Percentiles rank a stretch among this genome's conserved stretches.
These are phyloP conservation scores for Leptestheria dahalacensis DNA, from an alignment of 1,140 invertebrate genomes.

Conservation along the genomic window DNA sequence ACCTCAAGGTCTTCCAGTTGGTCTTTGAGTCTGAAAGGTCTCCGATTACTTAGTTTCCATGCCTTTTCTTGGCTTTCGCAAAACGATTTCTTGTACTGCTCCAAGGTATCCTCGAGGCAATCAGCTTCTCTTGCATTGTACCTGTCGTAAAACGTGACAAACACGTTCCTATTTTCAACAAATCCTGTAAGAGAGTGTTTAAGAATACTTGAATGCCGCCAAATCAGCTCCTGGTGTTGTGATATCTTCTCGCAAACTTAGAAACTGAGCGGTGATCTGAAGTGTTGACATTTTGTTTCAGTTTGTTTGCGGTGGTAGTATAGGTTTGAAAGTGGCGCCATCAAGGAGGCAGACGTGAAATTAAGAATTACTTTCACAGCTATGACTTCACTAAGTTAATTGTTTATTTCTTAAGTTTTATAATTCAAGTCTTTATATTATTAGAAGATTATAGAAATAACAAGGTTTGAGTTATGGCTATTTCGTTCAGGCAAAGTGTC, in stretches of 20 bases:
- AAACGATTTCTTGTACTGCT: not conserved
- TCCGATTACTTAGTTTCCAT: not conserved
- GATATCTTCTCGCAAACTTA: constrained; percentile 1
- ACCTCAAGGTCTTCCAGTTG: constrained; percentile 4
- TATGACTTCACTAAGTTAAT: no score
- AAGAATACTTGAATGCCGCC: constrained; percentile 4
- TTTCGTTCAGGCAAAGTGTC: no score
- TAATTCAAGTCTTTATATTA: no score
- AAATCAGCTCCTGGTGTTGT: constrained; percentile 1
- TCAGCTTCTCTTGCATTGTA: constrained; percentile 1
- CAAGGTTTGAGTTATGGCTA: no score
- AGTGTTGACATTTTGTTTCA: not conserved
- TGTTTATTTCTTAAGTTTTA: no score
- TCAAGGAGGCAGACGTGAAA: no score
- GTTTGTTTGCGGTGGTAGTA: no score
- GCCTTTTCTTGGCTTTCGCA: constrained; percentile 2
- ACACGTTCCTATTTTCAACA: no score
- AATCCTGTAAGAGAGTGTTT: not conserved
- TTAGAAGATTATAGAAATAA: no score
- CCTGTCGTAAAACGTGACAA: no score
- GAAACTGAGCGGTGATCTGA: not conserved
- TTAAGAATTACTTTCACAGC: no score
- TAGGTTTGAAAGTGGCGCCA: no score
- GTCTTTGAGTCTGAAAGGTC: not conserved
- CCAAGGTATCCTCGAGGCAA: not conserved